Percentiles rank a stretch among this genome's conserved stretches.
Conservation (phyloP, 2,797 vertebrate genomes). For the Rhinatrema bivittatum region DNA sequence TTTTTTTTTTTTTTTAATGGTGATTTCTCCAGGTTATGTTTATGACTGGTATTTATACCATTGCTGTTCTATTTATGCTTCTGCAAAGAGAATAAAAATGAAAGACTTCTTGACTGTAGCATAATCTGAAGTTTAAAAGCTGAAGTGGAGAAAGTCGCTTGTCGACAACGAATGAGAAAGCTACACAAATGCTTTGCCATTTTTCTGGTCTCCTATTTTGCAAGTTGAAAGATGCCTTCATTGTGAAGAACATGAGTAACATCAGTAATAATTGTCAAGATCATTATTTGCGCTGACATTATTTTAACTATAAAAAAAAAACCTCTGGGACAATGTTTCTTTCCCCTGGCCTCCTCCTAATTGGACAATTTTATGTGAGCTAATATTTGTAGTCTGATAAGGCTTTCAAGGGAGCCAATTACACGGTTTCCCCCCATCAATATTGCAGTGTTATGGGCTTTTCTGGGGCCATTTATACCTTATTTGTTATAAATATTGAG, state of each 20-base stretch:
- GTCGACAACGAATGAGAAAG: not conserved
- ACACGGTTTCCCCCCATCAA: slow-evolving; percentile 16
- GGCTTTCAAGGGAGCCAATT: slow-evolving; percentile 48
- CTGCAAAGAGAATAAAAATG: no score
- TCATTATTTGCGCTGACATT: slow-evolving; percentile 19
- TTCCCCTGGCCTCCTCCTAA: slow-evolving; percentile 29
- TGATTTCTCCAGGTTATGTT: no score
- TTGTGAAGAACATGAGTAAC: slow-evolving; percentile 13
- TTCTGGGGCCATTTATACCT: slow-evolving; percentile 20
- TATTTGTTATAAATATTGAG: slow-evolving; percentile 41
- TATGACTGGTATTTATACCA: no score
- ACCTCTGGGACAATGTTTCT: slow-evolving; percentile 24
- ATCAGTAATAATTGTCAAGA: slow-evolving; percentile 30
- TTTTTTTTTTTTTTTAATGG: no score
- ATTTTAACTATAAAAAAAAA: slow-evolving; percentile 22
- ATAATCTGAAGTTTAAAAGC: no score
- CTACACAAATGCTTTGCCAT: not conserved
- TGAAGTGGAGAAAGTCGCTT: no score
- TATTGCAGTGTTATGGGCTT: slow-evolving; percentile 25
- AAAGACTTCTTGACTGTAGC: no score
- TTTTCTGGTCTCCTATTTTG: not conserved
- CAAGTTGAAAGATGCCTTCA: slow-evolving; percentile 7
- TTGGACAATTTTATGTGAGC: slow-evolving; percentile 38
- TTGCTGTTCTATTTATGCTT: no score
- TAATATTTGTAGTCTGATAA: slow-evolving; percentile 37